A percentile compares a stretch with the other conserved stretches of the same genome.
Conservation (phyloP, 2,113 vertebrate genomes). For the Crotalus horridus region DNA sequence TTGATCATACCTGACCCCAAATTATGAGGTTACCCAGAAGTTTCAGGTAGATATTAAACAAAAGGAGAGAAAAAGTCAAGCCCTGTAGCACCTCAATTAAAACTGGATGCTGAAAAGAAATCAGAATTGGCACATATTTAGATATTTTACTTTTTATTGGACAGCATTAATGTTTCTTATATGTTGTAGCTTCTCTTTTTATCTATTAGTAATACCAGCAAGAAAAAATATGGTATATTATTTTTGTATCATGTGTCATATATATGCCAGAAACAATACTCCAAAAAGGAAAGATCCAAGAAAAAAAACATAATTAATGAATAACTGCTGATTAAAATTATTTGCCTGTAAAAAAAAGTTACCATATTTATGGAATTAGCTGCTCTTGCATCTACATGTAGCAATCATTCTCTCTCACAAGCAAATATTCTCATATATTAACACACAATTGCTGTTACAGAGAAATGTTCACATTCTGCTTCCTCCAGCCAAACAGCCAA, state of each 20-base stretch:
- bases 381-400: background rate
- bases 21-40: background rate
- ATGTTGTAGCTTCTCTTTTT: background rate
- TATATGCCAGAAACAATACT: background rate
- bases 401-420: background rate
- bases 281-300: background rate
- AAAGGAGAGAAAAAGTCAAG: background rate
- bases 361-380: background rate
- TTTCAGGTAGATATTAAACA: background rate
- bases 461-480: background rate
- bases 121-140: conserved; percentile 47
- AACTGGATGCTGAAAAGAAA: conserved; percentile 58
- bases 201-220: background rate
- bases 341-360: background rate
- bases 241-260: background rate
- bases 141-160: conserved; percentile 59
- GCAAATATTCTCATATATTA: background rate
- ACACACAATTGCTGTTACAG: background rate
- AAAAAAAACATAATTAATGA: background rate
- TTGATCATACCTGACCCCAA: background rate
- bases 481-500: background rate
- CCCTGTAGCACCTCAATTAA: conserved; percentile 22
- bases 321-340: background rate
- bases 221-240: background rate
- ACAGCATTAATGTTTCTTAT: conserved; percentile 41